Evolutionary conservation across 2,113 vertebrate species (phyloP).

Genomic region (Cavia porcellus): DNA sequence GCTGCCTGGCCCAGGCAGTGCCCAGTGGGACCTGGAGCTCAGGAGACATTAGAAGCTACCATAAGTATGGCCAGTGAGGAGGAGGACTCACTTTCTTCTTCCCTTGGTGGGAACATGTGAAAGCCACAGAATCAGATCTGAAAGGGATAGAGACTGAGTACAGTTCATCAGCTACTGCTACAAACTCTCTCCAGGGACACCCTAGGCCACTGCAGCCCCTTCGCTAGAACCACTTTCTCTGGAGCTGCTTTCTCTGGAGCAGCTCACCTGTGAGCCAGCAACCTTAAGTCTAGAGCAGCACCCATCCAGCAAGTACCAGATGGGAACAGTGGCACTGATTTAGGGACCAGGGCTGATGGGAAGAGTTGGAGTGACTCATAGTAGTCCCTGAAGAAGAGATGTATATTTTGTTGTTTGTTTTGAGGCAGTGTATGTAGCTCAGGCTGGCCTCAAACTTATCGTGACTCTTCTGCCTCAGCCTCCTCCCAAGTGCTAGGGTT

Average conservation of each 20-base stretch:
- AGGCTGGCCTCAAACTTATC: neutral
- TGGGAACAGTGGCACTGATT: neutral
- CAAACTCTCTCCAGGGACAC: neutral
- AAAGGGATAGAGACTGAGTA: neutral
- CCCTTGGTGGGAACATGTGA: neutral
- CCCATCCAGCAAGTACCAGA: neutral
- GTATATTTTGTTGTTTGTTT: neutral
- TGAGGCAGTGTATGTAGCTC: neutral
- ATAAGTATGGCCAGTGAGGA: neutral
- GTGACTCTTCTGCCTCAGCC: neutral
- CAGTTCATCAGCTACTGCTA: neutral
- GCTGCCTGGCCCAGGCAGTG: neutral
- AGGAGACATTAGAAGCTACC: neutral
- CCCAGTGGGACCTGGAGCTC: neutral
- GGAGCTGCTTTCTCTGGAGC: neutral
- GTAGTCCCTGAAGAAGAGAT: neutral
- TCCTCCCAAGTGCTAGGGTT: neutral
- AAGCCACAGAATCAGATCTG: neutral
- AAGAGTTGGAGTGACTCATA: neutral
- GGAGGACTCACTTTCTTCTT: neutral
- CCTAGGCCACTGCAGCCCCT: neutral
- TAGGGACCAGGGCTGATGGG: neutral
- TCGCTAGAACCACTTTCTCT: too few species aligned
- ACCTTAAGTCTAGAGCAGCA: neutral
- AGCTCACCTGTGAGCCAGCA: neutral